A percentile compares a stretch with the other conserved stretches of the same genome.
phyloP scores from a whole-genome alignment of 2,113 vertebrate species.

The Protobothrops mucrosquamatus region DNA sequence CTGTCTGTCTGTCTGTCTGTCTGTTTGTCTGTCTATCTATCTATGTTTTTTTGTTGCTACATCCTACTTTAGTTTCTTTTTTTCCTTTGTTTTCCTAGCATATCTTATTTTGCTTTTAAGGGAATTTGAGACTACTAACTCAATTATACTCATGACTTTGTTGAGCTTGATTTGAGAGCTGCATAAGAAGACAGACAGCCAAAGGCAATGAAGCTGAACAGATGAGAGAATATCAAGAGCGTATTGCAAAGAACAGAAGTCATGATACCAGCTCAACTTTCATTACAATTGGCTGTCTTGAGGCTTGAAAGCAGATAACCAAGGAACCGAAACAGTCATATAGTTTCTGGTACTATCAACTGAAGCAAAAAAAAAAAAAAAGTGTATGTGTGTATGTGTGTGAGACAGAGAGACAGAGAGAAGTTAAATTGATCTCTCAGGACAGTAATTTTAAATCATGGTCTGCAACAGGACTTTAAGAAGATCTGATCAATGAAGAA shows the following conservation, averaged over 20 bases:
- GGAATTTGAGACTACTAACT: not conserved
- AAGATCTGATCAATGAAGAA: slow-evolving; percentile 4
- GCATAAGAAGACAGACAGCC: not conserved
- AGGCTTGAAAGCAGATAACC: slow-evolving; percentile 13
- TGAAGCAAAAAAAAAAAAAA: not conserved
- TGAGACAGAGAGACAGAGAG: not conserved
- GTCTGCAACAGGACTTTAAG: slow-evolving; percentile 9
- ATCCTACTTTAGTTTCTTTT: not conserved
- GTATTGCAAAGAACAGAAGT: slow-evolving; percentile 5
- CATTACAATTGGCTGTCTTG: not conserved
- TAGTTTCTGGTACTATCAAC: not conserved
- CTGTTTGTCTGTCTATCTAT: no score
- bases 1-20: no score
- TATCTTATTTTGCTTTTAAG: slow-evolving; percentile 15
- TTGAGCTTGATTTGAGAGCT: slow-evolving; percentile 12
- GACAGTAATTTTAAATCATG: slow-evolving; percentile 5
- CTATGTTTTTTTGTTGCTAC: rapidly evolving
- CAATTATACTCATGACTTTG: not conserved
- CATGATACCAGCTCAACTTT: not conserved
- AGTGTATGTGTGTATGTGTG: not conserved
- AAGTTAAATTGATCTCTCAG: slow-evolving; percentile 8
- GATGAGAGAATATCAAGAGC: not conserved
- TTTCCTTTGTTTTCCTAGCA: not conserved
- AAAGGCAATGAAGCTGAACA: not conserved
- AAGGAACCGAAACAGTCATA: slow-evolving; percentile 19